Percentiles rank a stretch among this genome's conserved stretches.
Evolutionary conservation across 2,888 invertebrate genomes (phyloP).

Genomic region (Cosmopolites sordidus): DNA sequence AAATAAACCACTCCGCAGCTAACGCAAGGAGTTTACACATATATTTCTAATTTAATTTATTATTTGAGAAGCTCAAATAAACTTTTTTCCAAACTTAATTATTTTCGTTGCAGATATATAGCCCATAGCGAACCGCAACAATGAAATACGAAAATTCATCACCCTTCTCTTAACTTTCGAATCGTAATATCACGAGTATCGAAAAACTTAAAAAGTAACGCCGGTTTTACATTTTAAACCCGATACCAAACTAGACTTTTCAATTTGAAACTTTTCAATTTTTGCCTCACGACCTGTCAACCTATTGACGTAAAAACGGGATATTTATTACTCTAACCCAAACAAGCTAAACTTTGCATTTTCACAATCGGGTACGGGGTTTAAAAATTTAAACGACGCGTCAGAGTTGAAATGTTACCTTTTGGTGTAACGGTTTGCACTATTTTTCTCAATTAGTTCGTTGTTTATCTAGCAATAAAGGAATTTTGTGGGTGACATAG

Average conservation of each 20-base stretch:
- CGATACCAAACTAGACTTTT: slow-evolving; percentile 3
- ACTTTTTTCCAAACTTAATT: neutral
- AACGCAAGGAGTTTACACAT: neutral
- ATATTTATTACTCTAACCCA: slow-evolving; percentile 5
- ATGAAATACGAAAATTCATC: neutral
- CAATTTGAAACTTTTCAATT: slow-evolving; percentile 10
- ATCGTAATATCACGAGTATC: neutral
- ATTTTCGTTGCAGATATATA: neutral
- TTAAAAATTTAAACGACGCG: slow-evolving; percentile 10
- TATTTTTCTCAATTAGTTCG: too few relatives aligned
- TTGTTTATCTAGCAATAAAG: too few relatives aligned
- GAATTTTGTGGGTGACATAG: too few relatives aligned
- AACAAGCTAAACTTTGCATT: slow-evolving; percentile 15
- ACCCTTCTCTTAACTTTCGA: too few relatives aligned
- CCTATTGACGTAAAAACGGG: slow-evolving; percentile 4
- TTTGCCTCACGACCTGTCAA: slow-evolving; percentile 8
- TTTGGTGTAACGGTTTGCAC: neutral
- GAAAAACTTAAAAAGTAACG: neutral
- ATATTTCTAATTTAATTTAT: slow-evolving; percentile 1
- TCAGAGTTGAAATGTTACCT: slow-evolving; percentile 6
- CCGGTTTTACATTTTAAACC: neutral
- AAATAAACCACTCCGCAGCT: too few relatives aligned
- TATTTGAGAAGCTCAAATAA: neutral
- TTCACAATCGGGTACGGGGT: slow-evolving; percentile 1
- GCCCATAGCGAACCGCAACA: neutral